Evolutionary conservation across 2,888 invertebrate species (phyloP), one percentile per base, ranked within the genome.

Genomic region (Abscondita cerata): DNA sequence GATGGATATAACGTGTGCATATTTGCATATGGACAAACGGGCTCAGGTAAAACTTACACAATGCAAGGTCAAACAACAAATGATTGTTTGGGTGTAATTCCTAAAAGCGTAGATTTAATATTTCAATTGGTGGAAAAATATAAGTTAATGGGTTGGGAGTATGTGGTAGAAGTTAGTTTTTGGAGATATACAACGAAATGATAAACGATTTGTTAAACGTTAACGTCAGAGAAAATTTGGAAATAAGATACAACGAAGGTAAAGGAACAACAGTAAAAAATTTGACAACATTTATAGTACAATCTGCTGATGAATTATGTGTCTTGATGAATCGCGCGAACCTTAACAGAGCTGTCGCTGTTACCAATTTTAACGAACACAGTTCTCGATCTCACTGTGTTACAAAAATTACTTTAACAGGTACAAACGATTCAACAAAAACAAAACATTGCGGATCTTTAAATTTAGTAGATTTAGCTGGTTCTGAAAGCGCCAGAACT

Each of bases 1-100:
- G 95, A 95, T 82, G 93, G 93, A 0, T 95, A 93, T 76, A 92
- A 95, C 81, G 91, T 94, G 2, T 95, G 95, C 78, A 91, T 95
- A 44, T 94, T 95, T 83, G 95, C 95, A 6, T 95, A 95, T 77
- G 95, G 95, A 0, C 95, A 95, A 81, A 95, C 95, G 1, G 93
- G 95, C 9, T 93, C 93, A 52, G 95, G 95, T 0, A 95, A 95
- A 81, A 95, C 95, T 0, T 92, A 89, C 73, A 95, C 95, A 0
- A 95, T 95, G 95, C 93, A 93, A 82, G 95, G 95, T 25, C 68
- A 59, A 15, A 8, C 53, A 13, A 18, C 55, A 9, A 50, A 57
- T 1, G 51, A 59, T 20, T 25, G 66, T 72, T 50, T 86, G 74
- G 95, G 95, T 8, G 92, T 95, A 79, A 94, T 95, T 70, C 93